Evolutionary conservation across 2,888 invertebrate genomes (phyloP).

Genomic region (Junonia oenone): DNA sequence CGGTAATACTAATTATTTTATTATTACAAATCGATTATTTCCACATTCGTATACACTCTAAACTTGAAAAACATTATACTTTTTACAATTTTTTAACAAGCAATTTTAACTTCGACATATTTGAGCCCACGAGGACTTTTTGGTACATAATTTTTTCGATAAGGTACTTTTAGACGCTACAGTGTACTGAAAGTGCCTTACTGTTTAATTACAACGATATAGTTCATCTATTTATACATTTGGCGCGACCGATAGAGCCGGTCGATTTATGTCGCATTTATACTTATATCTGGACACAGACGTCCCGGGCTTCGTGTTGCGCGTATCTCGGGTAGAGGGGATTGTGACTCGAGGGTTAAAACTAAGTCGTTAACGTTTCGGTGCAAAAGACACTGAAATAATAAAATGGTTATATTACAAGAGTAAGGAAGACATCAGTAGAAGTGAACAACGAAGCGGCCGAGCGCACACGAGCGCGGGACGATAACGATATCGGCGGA

Average conservation of each 20-base stretch:
- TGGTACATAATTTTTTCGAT: slow-evolving; percentile 38
- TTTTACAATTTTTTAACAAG: slow-evolving; percentile 65
- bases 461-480: slow-evolving; percentile 5
- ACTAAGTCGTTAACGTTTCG: not conserved
- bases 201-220: slow-evolving; percentile 62
- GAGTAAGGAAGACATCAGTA: slow-evolving; percentile 21
- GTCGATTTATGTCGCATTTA: slow-evolving; percentile 13
- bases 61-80: slow-evolving; percentile 59
- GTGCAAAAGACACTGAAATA: slow-evolving; percentile 2
- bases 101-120: slow-evolving; percentile 53
- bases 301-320: slow-evolving; percentile 4
- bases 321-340: not conserved
- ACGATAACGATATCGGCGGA: slow-evolving; percentile 8
- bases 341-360: not conserved
- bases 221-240: slow-evolving; percentile 70
- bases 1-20: slow-evolving; percentile 43
- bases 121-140: slow-evolving; percentile 46
- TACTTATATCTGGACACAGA: slow-evolving; percentile 27
- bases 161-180: slow-evolving; percentile 55
- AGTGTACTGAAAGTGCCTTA: slow-evolving; percentile 57
- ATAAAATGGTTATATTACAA: slow-evolving; percentile 2
- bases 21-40: slow-evolving; percentile 42
- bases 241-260: slow-evolving; percentile 31
- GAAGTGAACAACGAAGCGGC: not conserved
- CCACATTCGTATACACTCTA: slow-evolving; percentile 50